phyloP scores from a whole-genome alignment of 1,140 invertebrate genomes.

The Drosophila serrata region DNA sequence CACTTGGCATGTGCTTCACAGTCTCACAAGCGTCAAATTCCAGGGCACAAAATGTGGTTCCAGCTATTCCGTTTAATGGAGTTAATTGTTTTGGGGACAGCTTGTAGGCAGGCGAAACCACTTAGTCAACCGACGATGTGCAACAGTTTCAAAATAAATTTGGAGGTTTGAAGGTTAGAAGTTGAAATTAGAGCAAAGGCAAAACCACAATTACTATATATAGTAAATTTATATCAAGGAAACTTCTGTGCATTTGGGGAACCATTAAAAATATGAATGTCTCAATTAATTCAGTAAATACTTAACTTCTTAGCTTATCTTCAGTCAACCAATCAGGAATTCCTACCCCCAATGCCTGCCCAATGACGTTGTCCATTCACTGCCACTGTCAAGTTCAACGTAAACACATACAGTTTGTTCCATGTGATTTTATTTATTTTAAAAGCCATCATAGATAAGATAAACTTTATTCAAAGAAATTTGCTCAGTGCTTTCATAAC shows the following conservation, averaged over 20 bases:
- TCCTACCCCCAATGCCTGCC: not conserved
- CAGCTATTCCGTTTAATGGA: conserved; percentile 30
- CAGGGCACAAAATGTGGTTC: conserved; percentile 29
- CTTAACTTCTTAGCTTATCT: not conserved
- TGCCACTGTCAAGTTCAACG: conserved; percentile 39
- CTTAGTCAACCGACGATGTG: conserved; percentile 11
- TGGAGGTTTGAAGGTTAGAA: not conserved
- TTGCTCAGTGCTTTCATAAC: conserved; percentile 2
- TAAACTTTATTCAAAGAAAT: conserved; percentile 34
- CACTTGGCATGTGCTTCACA: conserved; percentile 67
- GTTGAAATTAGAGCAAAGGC: not conserved
- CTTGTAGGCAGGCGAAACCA: conserved; percentile 15
- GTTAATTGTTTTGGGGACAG: conserved; percentile 36
- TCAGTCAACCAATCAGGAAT: not conserved
- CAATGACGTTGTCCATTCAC: conserved; percentile 17
- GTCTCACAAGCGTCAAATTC: conserved; percentile 36
- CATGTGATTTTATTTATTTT: conserved; percentile 42
- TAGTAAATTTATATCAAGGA: not conserved
- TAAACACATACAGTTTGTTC: conserved; percentile 2
- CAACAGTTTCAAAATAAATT: conserved; percentile 19
- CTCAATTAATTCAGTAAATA: not conserved
- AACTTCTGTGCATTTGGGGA: no score
- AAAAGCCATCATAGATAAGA: conserved; percentile 38
- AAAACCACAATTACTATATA: not conserved
- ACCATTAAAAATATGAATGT: not conserved